Base-by-base conservation (phyloP, 2,113 vertebrate genomes). In the Bagarius yarrelli region DNA sequence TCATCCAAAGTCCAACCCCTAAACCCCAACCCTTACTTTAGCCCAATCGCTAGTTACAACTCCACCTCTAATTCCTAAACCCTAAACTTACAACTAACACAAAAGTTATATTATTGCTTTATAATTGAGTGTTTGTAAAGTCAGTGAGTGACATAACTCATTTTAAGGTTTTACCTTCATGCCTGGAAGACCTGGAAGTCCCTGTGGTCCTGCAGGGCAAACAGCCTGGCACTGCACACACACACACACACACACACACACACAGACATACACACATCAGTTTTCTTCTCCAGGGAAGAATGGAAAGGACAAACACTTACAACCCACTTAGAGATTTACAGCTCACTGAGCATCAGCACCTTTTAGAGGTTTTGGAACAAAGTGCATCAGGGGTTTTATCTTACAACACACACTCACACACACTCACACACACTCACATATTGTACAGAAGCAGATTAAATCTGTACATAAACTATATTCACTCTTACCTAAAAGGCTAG, bases 191-290 rank as follows among this genome's bases (percentile, higher is more conserved):
- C 94, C 93, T 59, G 89, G 81, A 34, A 91, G n/a, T 40, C 94
- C 94, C 84, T 82, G 93, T 12, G 92, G 91, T 85, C 94, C 93
- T 18, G 92, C 89, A 56, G 93, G 93, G 66, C 94, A 94, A 59
- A 89, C 83, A 21, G 92, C 87, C 83, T 91, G 91, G 86, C 93
- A 94, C 94, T 94, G 74, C 36, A 15, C 27, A 82, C 32, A 75
- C 50, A 84, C 52, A 66, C 34, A 76, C 47, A 81, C 63, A 70
- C 15, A 60, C 63, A 59, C 53, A 59, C 67, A 67, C 61, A 70
- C 50, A 56, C 52, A 52, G 27, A 75, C 71, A 59, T 47, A 64
- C n/a, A 78, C 27, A 47, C 57, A 81, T 78, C 8, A 77, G 66
- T 11, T 71, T n/a, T 27, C 19, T 78, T 74, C 27, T 81, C 32